Evolutionary conservation across 2,113 vertebrate species (phyloP), one percentile per base, ranked within the genome.

Genomic region (Rhinogobius similis): DNA sequence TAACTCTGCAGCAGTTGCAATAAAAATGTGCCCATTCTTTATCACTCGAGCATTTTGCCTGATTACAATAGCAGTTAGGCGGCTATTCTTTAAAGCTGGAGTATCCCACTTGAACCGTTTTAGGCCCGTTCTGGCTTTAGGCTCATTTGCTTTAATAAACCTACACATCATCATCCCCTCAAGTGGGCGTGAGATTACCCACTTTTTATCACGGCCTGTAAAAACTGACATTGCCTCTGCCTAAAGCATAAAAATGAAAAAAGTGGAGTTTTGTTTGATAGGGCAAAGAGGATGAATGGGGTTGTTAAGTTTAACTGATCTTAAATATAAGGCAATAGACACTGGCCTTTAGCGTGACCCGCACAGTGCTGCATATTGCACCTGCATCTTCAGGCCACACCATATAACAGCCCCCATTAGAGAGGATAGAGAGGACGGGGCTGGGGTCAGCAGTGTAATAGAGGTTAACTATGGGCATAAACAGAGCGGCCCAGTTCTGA

Each of bases 221-320:
- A 85, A 89, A 84, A 53, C 53, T 36, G 27, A 50, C 68, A 72
- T 78, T 70, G 76, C 79, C 75, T 75, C 62, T 82, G 84, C 67
- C 43, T 82, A 63, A 21, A 73, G 80, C 65, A 76, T 81, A 80
- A 88, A 88, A 88, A 72, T 41, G 63, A 65, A 74, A 82, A 85
- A 81, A 78, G 77, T 74, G 44, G 82, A 75, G 79, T 86, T 85
- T 61, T 87, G 85, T 86, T 79, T 84, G 73, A 86, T 79, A 73
- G 81, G 64, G 73, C 66, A 73, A 64, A 62, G 24, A 72, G 72
- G 77, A 83, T 79, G 53, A 83, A 79, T 73, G 84, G 81, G 79
- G 85, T 87, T 78, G 77, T 89, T 85, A 87, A 86, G 63, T 91
- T 89, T 88, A 90, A 90, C 73, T 78, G 80, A 81, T 88, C 81